Conservation (phyloP, 2,797 vertebrate genomes). For the Gymnothorax reevesii region DNA sequence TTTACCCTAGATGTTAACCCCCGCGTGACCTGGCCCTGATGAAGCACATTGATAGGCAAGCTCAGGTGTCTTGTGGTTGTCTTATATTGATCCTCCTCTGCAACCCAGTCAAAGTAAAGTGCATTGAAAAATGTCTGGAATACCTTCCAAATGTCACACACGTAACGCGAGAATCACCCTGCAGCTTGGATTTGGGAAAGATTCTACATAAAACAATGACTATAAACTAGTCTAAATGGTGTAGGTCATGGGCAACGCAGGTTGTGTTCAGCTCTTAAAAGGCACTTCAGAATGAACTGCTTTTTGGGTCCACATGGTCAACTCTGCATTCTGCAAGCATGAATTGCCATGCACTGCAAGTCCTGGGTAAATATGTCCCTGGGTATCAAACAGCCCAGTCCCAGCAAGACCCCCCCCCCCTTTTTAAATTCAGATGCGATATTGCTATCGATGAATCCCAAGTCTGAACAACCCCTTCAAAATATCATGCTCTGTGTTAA, state of each 20-base stretch:
- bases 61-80: too few relatives aligned
- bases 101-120: too few relatives aligned
- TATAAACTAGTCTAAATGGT: neutral
- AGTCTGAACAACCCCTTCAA: neutral
- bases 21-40: too few relatives aligned
- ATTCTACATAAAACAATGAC: neutral
- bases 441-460: neutral
- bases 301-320: neutral
- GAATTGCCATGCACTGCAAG: neutral
- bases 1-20: too few relatives aligned
- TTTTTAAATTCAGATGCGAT: neutral
- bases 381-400: neutral
- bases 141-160: too few relatives aligned
- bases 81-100: too few relatives aligned
- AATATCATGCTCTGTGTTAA: neutral
- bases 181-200: neutral
- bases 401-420: neutral
- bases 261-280: neutral
- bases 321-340: neutral
- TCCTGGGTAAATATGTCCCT: neutral
- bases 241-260: neutral
- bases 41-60: too few relatives aligned
- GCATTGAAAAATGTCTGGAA: too few relatives aligned
- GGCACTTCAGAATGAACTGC: neutral
- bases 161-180: too few relatives aligned